phyloP scores from a whole-genome alignment of 2,888 invertebrate genomes.

The Agonopterix subpropinquella region DNA sequence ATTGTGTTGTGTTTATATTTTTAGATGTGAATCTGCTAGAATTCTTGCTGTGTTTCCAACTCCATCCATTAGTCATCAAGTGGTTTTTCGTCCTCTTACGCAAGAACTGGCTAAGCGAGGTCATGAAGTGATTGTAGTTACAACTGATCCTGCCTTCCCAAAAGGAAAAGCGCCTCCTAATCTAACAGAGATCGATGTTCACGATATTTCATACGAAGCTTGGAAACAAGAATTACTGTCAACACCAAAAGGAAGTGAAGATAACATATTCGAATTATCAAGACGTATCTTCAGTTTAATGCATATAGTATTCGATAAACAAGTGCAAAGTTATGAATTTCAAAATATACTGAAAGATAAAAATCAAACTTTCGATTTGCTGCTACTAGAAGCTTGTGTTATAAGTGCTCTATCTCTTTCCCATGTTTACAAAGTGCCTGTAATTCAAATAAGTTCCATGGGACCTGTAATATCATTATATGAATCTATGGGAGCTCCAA shows the following conservation, averaged over 20 bases:
- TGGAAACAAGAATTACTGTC: constrained; percentile 13
- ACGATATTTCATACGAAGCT: constrained; percentile 32
- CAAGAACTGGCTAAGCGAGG: constrained; percentile 52
- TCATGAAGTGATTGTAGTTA: constrained; percentile 55
- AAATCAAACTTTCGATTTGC: constrained; percentile 26
- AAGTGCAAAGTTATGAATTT: constrained; percentile 19
- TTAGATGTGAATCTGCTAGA: constrained; percentile 15
- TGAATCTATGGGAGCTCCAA: constrained; percentile 25
- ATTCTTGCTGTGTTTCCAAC: constrained; percentile 38
- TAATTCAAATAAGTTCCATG: constrained; percentile 33
- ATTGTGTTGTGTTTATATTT: no score
- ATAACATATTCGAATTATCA: constrained; percentile 12
- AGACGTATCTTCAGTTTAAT: constrained; percentile 6
- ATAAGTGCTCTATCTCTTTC: constrained; percentile 18
- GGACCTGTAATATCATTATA: constrained; percentile 17
- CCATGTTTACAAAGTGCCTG: constrained; percentile 27
- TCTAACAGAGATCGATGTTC: constrained; percentile 50
- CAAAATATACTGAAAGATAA: constrained; percentile 19
- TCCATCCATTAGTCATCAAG: constrained; percentile 62
- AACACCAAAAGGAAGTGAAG: constrained; percentile 8
- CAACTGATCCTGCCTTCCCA: constrained; percentile 46
- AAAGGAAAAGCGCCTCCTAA: constrained; percentile 37
- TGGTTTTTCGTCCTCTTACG: constrained; percentile 46
- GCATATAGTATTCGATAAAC: constrained; percentile 13
- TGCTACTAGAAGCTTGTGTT: constrained; percentile 26